These are phyloP conservation scores for Polydrusus cervinus DNA, from an alignment of 2,888 invertebrate species.

Conservation along the genomic window DNA sequence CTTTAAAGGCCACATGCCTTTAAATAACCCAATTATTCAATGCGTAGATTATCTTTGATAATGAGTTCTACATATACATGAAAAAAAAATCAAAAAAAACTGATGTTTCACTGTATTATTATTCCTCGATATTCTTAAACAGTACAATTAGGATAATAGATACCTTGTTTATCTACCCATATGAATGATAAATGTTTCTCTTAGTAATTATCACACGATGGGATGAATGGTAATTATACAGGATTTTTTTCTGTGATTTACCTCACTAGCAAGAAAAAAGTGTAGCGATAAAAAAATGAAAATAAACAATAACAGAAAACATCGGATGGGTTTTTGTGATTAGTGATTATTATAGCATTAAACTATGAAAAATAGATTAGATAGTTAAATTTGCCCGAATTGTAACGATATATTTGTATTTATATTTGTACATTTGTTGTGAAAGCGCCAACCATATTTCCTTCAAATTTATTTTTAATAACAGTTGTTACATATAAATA, in stretches of 20 bases:
- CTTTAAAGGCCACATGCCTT: too few relatives aligned
- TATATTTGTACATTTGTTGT: background rate
- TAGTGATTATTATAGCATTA: background rate
- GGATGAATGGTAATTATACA: background rate
- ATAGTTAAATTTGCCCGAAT: background rate
- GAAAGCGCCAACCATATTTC: constrained; percentile 16
- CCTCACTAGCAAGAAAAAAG: background rate
- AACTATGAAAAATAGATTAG: constrained; percentile 5
- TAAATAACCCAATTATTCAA: too few relatives aligned
- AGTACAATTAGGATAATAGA: constrained; percentile 12
- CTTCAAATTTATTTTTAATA: constrained; percentile 25
- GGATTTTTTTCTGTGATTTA: constrained; percentile 8
- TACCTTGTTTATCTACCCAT: constrained; percentile 11
- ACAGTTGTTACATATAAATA: background rate
- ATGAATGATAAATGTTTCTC: constrained; percentile 12
- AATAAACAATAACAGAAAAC: constrained; percentile 13
- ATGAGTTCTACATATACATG: background rate
- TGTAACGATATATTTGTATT: background rate
- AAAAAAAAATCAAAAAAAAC: background rate
- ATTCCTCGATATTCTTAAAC: background rate
- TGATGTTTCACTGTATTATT: too few relatives aligned
- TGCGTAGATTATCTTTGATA: background rate
- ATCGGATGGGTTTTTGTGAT: background rate
- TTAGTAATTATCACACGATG: constrained; percentile 11
- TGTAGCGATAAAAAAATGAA: background rate